Percentiles rank a stretch among this genome's conserved stretches.
These are phyloP conservation scores for Leptobrachium leishanense DNA, from an alignment of 2,113 vertebrate species.

Conservation along the genomic window DNA sequence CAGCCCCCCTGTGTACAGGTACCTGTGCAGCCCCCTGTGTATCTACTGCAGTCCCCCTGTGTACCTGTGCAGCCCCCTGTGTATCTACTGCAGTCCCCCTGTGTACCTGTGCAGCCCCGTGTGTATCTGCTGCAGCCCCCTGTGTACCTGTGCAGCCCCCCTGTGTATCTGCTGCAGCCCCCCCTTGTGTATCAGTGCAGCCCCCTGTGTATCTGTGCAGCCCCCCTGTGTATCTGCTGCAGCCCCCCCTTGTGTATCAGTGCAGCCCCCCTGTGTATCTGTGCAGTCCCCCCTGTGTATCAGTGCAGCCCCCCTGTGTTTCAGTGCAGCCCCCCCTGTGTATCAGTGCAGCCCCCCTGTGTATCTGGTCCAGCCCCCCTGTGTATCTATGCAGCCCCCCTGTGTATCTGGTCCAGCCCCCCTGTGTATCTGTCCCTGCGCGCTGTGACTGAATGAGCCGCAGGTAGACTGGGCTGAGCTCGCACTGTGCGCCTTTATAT, in stretches of 20 bases:
- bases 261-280: background rate
- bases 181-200: too few relatives aligned
- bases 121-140: too few relatives aligned
- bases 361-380: background rate
- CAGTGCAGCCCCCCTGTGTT: background rate
- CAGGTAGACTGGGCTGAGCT: too few relatives aligned
- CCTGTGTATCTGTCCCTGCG: too few relatives aligned
- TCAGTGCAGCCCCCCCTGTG: background rate
- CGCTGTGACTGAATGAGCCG: too few relatives aligned
- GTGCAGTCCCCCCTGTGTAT: too few relatives aligned
- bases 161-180: background rate
- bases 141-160: background rate
- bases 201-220: background rate
- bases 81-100: too few relatives aligned
- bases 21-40: too few relatives aligned
- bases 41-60: background rate
- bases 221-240: too few relatives aligned
- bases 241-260: too few relatives aligned
- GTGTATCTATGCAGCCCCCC: too few relatives aligned
- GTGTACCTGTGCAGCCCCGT: too few relatives aligned
- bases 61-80: background rate
- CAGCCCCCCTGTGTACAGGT: background rate
- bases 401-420: background rate
- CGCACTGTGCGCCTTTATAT: constrained; percentile 69
- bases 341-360: background rate